phyloP scores from a whole-genome alignment of 2,888 invertebrate genomes.

The Graphium colonna region DNA sequence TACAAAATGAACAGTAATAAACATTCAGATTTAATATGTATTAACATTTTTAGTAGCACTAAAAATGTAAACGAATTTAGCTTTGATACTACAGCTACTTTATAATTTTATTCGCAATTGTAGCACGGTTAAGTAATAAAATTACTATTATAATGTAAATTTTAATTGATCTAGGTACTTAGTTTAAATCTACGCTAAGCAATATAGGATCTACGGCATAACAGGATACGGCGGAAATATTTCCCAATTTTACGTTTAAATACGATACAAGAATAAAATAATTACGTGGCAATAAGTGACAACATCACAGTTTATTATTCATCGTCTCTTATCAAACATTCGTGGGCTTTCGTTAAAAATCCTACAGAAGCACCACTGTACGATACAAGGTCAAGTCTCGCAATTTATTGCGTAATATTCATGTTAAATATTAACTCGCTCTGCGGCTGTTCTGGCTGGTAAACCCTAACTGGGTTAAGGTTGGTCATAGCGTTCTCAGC shows the following conservation, averaged over 20 bases:
- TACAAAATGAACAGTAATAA: not conserved
- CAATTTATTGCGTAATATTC: conserved; percentile 17
- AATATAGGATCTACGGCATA: too few relatives aligned
- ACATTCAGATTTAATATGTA: not conserved
- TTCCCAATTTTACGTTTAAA: not conserved
- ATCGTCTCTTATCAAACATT: not conserved
- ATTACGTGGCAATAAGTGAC: not conserved
- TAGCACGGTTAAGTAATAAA: not conserved
- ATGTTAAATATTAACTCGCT: conserved; percentile 23
- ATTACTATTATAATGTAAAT: too few relatives aligned
- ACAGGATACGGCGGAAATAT: not conserved
- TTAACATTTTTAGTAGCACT: too few relatives aligned
- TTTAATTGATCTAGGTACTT: too few relatives aligned
- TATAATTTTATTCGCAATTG: not conserved
- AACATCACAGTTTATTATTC: not conserved
- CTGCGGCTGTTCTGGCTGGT: conserved; percentile 12
- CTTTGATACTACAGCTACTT: not conserved
- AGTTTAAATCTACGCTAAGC: too few relatives aligned
- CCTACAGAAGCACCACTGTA: conserved; percentile 7
- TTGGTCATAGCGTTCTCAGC: conserved; percentile 23
- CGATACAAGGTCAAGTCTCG: conserved; percentile 15
- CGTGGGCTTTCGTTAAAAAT: conserved; percentile 12
- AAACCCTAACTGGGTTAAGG: conserved; percentile 30
- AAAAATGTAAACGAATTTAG: not conserved
- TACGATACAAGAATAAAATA: not conserved